These are phyloP conservation scores for Lymantria dispar DNA, from an alignment of 2,888 invertebrate genomes.

Conservation along the genomic window DNA sequence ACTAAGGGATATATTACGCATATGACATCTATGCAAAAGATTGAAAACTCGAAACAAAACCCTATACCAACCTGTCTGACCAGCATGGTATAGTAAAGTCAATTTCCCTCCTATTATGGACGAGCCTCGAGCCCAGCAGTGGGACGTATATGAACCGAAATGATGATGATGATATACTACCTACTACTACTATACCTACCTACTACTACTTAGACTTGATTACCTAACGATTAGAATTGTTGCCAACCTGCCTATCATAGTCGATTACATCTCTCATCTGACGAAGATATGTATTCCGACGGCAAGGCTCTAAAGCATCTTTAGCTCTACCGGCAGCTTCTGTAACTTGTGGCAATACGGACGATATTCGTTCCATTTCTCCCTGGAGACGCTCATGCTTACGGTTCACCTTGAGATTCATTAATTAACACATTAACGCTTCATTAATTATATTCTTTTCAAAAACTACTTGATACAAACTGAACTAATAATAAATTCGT, in stretches of 20 bases:
- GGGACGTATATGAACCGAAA: too few relatives aligned
- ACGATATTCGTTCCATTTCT: slow-evolving; percentile 64
- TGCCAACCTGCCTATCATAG: slow-evolving; percentile 65
- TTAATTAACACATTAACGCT: slow-evolving; percentile 3
- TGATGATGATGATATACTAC: too few relatives aligned
- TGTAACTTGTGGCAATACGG: slow-evolving; percentile 54
- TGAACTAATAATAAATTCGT: too few relatives aligned
- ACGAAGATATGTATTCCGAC: slow-evolving; percentile 19
- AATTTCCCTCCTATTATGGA: too few relatives aligned
- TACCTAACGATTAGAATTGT: background rate
- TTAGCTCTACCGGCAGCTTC: slow-evolving; percentile 61
- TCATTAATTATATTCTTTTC: background rate
- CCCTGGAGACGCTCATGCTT: slow-evolving; percentile 64
- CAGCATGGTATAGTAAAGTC: too few relatives aligned
- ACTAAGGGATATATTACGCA: too few relatives aligned
- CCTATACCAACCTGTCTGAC: too few relatives aligned
- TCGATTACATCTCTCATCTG: slow-evolving; percentile 45
- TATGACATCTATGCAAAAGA: too few relatives aligned
- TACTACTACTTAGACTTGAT: too few relatives aligned
- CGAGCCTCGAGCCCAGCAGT: too few relatives aligned
- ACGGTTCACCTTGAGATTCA: slow-evolving; percentile 62
- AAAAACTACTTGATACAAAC: background rate
- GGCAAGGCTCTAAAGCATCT: slow-evolving; percentile 55
- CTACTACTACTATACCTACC: too few relatives aligned
- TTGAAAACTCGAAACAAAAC: too few relatives aligned